Evolutionary conservation across 2,113 vertebrate genomes (phyloP).

Genomic region (Columbina picui): DNA sequence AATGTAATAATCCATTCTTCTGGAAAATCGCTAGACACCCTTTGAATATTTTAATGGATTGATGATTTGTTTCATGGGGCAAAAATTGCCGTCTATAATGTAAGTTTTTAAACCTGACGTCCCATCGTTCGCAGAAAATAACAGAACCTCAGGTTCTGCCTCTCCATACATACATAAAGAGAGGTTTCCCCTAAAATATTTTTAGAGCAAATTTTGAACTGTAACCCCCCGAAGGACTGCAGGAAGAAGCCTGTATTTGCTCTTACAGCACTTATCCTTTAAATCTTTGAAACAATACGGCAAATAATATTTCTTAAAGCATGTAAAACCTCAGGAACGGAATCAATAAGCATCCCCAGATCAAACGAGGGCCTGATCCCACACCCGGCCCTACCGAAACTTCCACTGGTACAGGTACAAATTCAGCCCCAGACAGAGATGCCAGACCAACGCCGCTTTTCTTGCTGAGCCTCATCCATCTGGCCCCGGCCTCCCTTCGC

Average conservation of each 20-base stretch:
- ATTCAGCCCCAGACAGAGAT: background rate
- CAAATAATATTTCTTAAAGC: background rate
- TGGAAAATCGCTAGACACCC: conserved; percentile 1
- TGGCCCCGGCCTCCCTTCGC: background rate
- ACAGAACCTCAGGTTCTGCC: background rate
- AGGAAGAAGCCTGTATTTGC: background rate
- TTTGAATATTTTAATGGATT: conserved; percentile 20
- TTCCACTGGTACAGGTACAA: background rate
- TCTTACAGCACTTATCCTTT: background rate
- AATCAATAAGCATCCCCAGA: background rate
- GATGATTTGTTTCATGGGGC: background rate
- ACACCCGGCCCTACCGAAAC: background rate
- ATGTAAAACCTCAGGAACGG: background rate
- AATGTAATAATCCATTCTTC: background rate
- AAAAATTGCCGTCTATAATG: background rate
- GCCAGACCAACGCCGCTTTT: background rate
- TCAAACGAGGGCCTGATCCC: background rate
- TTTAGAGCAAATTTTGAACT: background rate
- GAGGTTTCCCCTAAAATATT: background rate
- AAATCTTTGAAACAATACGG: background rate
- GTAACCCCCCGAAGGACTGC: background rate
- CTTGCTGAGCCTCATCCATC: background rate
- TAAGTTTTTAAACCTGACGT: background rate
- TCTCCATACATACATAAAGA: background rate
- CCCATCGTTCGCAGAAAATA: background rate